Percentiles rank a stretch among this genome's conserved stretches.
Evolutionary conservation across 2,888 invertebrate species (phyloP).

Genomic region (Rhingia rostrata): DNA sequence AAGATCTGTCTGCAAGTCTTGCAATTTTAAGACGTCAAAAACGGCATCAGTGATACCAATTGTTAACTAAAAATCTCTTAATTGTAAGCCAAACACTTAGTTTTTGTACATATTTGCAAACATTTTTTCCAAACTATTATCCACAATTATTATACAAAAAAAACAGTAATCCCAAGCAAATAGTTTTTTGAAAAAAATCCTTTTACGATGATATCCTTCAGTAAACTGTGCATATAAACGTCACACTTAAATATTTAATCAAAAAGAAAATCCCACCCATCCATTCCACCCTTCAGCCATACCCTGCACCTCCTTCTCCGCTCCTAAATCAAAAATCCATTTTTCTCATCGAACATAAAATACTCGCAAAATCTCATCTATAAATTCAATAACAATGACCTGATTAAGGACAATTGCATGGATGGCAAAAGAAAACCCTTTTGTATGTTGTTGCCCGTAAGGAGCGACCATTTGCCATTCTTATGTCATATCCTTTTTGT

Average conservation of each 20-base stretch:
- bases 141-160: no score
- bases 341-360: conserved; percentile 30
- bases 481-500: conserved; percentile 38
- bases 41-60: no score
- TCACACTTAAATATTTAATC: conserved; percentile 33
- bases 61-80: no score
- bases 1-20: no score
- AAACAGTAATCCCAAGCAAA: no score
- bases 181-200: no score
- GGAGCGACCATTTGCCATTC: conserved; percentile 38
- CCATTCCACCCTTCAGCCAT: conserved; percentile 39
- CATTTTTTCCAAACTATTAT: no score
- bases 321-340: conserved; percentile 33
- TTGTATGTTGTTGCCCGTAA: conserved; percentile 1
- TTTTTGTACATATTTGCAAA: no score
- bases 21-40: no score
- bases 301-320: conserved; percentile 26
- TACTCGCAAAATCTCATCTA: conserved; percentile 57
- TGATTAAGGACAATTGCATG: conserved; percentile 72
- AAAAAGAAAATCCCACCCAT: background rate
- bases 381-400: conserved; percentile 74
- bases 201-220: background rate
- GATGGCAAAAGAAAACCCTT: conserved; percentile 46
- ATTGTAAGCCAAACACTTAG: no score
- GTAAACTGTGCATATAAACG: conserved; percentile 29